Evolutionary conservation across 2,888 invertebrate genomes (phyloP).

Genomic region (Amblyjoppa fuscipennis): DNA sequence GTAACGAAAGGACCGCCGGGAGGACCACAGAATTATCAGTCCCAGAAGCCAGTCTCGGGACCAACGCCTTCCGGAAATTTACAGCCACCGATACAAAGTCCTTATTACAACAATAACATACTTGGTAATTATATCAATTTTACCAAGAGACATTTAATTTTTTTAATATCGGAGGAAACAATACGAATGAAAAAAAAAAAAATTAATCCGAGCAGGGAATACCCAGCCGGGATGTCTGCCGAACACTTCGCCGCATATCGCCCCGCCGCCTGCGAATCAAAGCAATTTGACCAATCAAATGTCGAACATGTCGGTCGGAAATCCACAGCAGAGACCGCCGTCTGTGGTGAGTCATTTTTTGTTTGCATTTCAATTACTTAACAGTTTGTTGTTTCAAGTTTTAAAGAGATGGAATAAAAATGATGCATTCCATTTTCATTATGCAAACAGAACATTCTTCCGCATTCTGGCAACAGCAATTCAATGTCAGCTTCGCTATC

Average conservation of each 20-base stretch:
- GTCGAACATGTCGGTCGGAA: slow-evolving; percentile 77
- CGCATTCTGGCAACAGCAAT: slow-evolving; percentile 73
- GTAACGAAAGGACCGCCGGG: slow-evolving; percentile 71
- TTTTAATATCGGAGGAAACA: not conserved
- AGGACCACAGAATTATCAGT: slow-evolving; percentile 69
- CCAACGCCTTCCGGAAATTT: slow-evolving; percentile 74
- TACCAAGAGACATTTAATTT: not conserved
- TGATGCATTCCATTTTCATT: slow-evolving; percentile 27
- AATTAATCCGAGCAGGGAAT: slow-evolving; percentile 38
- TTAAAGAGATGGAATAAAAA: not conserved
- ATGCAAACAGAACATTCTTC: slow-evolving; percentile 73
- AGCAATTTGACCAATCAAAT: slow-evolving; percentile 79
- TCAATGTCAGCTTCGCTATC: slow-evolving; percentile 67
- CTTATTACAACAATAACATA: slow-evolving; percentile 77
- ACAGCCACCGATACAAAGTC: slow-evolving; percentile 72
- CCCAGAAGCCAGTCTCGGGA: slow-evolving; percentile 75
- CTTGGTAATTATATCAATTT: slow-evolving; percentile 67
- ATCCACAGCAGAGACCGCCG: slow-evolving; percentile 72
- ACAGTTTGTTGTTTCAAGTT: not conserved
- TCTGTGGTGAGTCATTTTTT: slow-evolving; percentile 68
- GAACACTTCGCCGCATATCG: slow-evolving; percentile 72
- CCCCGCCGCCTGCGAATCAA: slow-evolving; percentile 71
- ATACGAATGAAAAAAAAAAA: not conserved
- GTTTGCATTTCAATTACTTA: not conserved
- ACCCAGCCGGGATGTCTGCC: slow-evolving; percentile 74